Base-by-base conservation (phyloP, 2,888 invertebrate species). In the Toxonevra muliebris region DNA sequence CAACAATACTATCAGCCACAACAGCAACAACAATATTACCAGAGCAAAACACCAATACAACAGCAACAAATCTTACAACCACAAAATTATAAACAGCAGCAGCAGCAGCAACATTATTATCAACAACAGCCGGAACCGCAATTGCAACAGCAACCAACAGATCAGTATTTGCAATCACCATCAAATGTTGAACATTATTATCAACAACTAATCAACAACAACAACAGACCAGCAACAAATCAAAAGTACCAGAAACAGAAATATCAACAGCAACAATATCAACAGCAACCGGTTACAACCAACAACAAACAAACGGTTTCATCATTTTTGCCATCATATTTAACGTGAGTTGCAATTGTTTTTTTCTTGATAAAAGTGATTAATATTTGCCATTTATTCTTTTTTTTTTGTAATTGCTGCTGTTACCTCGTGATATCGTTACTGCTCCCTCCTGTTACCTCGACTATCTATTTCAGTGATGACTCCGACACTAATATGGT, bases 51-150 rank as follows among this genome's bases (percentile, higher is more conserved):
- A 30, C 15, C 12, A 15, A 17, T 17, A 17, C 57, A 30, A 30
- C 59, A 58, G 50, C 55, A 64, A 48, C 54, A 57, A 13, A 30
- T 40, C 15, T 42, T 20, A 19, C 55, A 55, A 55, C 30, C n/a
- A 2, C 20, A 9, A 11, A 55, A n/a, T 9, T 72, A 76, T 69
- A 70, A 74, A 76, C 72, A 75, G 69, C 75, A 79, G 73, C 78
- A 76, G 69, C 55, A 63, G 3, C 50, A 50, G 20, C 68, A 63
- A 54, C 67, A 52, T 17, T 52, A 57, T 17, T 58, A 66, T 15
- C 64, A 54, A 42, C 61, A 61, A 10, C 59, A 57, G 52, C 66
- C 52, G 59, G 69, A 66, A 17, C 1, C 3, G 5, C 15, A 41
- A 66, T 58, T 42, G 12, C 62, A 65, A 45, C 69, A 69, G 41